These are phyloP conservation scores for Drosophila koepferae DNA, from an alignment of 2,888 invertebrate genomes.

Conservation along the genomic window DNA sequence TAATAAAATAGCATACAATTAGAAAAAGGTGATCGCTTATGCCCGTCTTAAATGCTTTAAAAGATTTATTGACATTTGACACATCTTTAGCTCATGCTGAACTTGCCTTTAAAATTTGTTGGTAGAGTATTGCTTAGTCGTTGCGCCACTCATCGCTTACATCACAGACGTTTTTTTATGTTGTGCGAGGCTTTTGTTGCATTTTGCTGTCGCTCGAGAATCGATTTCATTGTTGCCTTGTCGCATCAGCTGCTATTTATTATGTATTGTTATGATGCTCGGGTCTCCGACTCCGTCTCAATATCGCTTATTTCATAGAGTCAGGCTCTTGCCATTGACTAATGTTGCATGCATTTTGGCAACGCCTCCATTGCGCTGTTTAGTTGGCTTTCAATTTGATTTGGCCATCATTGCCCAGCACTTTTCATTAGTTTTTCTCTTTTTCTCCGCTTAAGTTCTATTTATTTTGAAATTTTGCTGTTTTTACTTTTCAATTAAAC, in stretches of 20 bases:
- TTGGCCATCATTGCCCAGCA: not conserved
- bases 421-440: not conserved
- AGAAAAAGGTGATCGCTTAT: too few relatives aligned
- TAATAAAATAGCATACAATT: too few relatives aligned
- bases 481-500: constrained; percentile 48
- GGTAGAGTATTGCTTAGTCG: constrained; percentile 19
- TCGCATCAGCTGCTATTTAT: constrained; percentile 67
- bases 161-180: constrained; percentile 34
- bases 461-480: constrained; percentile 13
- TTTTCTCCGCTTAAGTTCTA: not conserved
- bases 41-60: too few relatives aligned
- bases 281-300: not conserved
- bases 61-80: too few relatives aligned
- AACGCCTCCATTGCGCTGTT: constrained; percentile 20
- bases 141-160: not conserved
- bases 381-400: constrained; percentile 28
- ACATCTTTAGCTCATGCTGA: too few relatives aligned
- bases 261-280: constrained; percentile 57
- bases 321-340: constrained; percentile 31
- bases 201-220: constrained; percentile 53
- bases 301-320: not conserved
- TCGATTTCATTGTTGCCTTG: constrained; percentile 64
- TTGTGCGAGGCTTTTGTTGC: constrained; percentile 42
- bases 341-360: constrained; percentile 41
- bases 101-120: not conserved